These are phyloP conservation scores for Esox lucius DNA, from an alignment of 2,797 vertebrate species.

Conservation along the genomic window DNA sequence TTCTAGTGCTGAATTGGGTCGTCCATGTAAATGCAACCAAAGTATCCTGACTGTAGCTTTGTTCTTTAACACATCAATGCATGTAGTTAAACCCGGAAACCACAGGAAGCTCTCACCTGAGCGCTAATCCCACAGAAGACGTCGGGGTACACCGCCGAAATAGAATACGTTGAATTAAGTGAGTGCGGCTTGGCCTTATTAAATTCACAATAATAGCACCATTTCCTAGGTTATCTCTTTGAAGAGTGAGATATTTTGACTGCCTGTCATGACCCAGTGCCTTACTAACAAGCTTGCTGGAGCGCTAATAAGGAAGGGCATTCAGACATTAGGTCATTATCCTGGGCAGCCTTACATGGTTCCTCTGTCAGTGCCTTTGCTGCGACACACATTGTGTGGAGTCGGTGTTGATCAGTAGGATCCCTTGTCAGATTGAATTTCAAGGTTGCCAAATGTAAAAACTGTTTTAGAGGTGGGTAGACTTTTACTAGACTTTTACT, in stretches of 20 bases:
- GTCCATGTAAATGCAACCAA: too few relatives aligned
- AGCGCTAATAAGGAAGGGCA: background rate
- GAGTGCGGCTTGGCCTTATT: background rate
- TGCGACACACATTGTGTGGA: background rate
- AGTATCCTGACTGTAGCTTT: too few relatives aligned
- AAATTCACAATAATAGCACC: background rate
- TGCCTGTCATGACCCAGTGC: background rate
- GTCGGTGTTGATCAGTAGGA: too few relatives aligned
- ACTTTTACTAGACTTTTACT: slow-evolving; percentile 16
- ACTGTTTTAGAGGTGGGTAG: too few relatives aligned
- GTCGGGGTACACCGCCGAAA: background rate
- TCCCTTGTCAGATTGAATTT: too few relatives aligned
- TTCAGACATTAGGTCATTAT: slow-evolving; percentile 22
- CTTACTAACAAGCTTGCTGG: background rate
- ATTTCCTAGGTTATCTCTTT: background rate
- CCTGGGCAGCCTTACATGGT: slow-evolving; percentile 58
- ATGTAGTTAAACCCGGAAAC: too few relatives aligned
- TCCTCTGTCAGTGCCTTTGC: slow-evolving; percentile 20
- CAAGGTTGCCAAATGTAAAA: too few relatives aligned
- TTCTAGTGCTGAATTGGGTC: too few relatives aligned
- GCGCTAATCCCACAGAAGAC: background rate
- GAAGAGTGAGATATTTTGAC: background rate
- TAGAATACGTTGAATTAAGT: background rate
- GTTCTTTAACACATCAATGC: too few relatives aligned
- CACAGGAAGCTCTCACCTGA: background rate